Evolutionary conservation across 1,140 invertebrate species (phyloP).

Genomic region (Saccostrea glomerata): DNA sequence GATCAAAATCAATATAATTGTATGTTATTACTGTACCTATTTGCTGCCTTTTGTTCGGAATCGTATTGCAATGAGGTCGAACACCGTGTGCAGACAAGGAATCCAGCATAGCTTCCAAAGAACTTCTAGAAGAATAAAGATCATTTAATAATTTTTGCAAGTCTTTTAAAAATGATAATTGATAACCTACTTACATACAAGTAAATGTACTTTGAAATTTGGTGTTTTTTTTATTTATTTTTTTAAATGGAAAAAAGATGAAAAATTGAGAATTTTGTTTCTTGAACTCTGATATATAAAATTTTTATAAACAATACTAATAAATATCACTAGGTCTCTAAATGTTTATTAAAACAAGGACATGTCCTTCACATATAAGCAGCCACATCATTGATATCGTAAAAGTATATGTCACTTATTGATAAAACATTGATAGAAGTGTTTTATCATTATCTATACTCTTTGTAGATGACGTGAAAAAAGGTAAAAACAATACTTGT

Average conservation of each 20-base stretch:
- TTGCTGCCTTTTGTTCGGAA: background rate
- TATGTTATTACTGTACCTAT: background rate
- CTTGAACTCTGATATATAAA: no score
- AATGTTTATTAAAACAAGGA: background rate
- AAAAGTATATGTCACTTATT: constrained; percentile 25
- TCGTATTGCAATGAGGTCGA: background rate
- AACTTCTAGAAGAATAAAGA: constrained; percentile 55
- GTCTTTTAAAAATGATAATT: constrained; percentile 11
- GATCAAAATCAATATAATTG: no score
- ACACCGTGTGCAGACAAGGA: background rate
- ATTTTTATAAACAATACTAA: no score
- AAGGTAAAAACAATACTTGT: constrained; percentile 27
- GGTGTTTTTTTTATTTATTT: no score
- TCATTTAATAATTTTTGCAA: background rate
- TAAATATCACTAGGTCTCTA: no score
- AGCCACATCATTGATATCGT: background rate
- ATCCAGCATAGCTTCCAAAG: constrained; percentile 63
- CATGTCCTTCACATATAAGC: background rate
- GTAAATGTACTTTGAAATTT: no score
- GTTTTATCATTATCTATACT: constrained; percentile 11
- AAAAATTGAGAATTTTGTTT: no score
- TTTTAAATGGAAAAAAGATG: no score
- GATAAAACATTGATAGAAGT: constrained; percentile 37
- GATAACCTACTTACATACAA: background rate
- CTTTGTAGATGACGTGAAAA: constrained; percentile 27